Base-by-base conservation (phyloP, 2,113 vertebrate species). In the Papio anubis region DNA sequence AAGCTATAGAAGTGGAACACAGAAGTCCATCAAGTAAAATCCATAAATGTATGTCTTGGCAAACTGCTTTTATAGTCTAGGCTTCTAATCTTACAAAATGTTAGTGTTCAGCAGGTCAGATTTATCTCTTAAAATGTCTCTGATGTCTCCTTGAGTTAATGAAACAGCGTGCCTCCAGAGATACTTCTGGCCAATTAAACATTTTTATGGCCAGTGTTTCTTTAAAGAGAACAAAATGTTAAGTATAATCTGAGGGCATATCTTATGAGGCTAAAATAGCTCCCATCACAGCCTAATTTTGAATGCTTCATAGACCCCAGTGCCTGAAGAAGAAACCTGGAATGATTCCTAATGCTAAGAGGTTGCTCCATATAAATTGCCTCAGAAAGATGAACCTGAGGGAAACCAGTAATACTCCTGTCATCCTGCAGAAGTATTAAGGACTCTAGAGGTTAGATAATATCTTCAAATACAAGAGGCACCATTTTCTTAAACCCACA, bases 181-280 rank as follows among this genome's bases (percentile, higher is more conserved):
- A 98, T 96, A 97, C 93, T 98, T 96, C 98, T 97, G 91, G 97
- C 91, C 98, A 98, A 97, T 98, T 98, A 98, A 95, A 98, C 50
- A 88, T 94, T 98, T 97, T 97, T 97, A 97, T 97, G 94, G 78
- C 82, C 81, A 97, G 91, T 94, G 96, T 96, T 98, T 85, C 80
- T 98, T 96, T 96, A 45, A 70, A 90, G 38, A 75, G 16, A 61
- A 91, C 89, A 64, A 64, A 64, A 64, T 6, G 83, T 85, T 97
- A 92, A n/a, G 0, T 84, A 88, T 96, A 98, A 98, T 98, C 96
- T 52, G 43, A 96, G 90, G 92, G 92, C 96, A 86, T 92, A 93
- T 86, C 40, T 97, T 97, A 93, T n/a, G 92, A 81, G 68, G 90
- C 81, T 98, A 95, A 98, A 97, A 97, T 82, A 97, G 3, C 82